phyloP scores from a whole-genome alignment of 2,888 invertebrate species.

The Drosophila neotestacea region DNA sequence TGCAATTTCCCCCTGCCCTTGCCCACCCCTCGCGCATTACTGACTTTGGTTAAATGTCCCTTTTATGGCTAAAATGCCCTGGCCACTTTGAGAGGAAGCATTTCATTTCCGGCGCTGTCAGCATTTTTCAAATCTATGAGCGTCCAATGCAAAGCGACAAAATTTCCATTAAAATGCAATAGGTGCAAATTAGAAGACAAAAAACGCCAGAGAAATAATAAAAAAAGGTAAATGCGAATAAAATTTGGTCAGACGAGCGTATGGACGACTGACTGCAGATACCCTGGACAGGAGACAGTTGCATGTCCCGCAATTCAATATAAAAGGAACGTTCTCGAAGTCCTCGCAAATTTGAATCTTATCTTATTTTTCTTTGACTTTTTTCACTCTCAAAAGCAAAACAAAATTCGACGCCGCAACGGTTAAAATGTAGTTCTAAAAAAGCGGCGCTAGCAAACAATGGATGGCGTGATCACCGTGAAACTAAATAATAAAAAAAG shows the following conservation, averaged over 20 bases:
- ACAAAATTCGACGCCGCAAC: too few species aligned
- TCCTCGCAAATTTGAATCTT: too few species aligned
- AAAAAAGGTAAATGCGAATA: slow-evolving; percentile 32
- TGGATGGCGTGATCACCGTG: too few species aligned
- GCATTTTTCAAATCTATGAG: slow-evolving; percentile 82
- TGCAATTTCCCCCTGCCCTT: neutral
- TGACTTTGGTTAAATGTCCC: slow-evolving; percentile 20
- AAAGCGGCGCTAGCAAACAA: too few species aligned
- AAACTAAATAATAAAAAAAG: too few species aligned
- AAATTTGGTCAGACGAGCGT: slow-evolving; percentile 21
- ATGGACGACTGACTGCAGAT: slow-evolving; percentile 2
- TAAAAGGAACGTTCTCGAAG: too few species aligned
- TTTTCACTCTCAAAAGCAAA: too few species aligned
- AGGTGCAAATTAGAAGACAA: slow-evolving; percentile 75
- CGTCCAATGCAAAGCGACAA: slow-evolving; percentile 72
- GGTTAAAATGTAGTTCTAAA: too few species aligned
- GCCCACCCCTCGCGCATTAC: rapidly evolving
- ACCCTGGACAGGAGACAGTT: neutral
- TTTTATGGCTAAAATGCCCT: slow-evolving; percentile 3
- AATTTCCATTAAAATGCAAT: slow-evolving; percentile 77
- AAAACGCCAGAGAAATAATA: slow-evolving; percentile 35
- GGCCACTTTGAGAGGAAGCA: slow-evolving; percentile 62
- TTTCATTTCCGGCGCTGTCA: slow-evolving; percentile 83
- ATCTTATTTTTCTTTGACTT: too few species aligned
- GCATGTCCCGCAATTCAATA: neutral